phyloP scores from a whole-genome alignment of 2,797 vertebrate genomes.

The Novumbra hubbsi region DNA sequence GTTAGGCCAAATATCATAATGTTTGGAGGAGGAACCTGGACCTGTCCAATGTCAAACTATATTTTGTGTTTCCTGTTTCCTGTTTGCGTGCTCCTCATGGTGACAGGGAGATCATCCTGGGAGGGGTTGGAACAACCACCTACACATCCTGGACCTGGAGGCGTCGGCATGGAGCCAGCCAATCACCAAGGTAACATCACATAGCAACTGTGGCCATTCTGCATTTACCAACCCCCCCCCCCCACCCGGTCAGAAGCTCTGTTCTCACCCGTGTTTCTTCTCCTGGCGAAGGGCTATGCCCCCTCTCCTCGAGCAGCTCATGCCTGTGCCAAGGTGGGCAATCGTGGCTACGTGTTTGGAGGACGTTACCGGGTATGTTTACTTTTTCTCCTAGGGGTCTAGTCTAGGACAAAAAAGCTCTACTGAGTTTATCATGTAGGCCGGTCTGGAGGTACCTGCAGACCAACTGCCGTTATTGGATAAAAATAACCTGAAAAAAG shows the following conservation, averaged over 20 bases:
- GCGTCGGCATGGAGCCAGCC: conserved; percentile 90
- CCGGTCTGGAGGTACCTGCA: too few species aligned
- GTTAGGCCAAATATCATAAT: neutral
- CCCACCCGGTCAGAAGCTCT: neutral
- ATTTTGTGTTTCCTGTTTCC: neutral
- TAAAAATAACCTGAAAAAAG: too few species aligned
- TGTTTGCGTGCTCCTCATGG: neutral
- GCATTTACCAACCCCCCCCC: too few species aligned
- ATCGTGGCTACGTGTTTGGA: conserved; percentile 91
- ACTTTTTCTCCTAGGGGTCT: too few species aligned
- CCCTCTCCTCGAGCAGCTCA: conserved; percentile 93
- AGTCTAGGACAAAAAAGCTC: too few species aligned
- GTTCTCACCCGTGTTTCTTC: neutral
- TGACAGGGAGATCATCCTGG: conserved; percentile 75
- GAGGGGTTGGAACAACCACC: conserved; percentile 96
- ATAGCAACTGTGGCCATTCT: neutral
- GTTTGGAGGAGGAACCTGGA: neutral
- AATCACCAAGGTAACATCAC: conserved; percentile 80
- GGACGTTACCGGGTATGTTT: conserved; percentile 87
- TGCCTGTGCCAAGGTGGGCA: conserved; percentile 88
- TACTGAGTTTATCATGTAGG: too few species aligned
- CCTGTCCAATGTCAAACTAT: neutral
- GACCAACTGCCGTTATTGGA: too few species aligned
- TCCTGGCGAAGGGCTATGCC: conserved; percentile 78
- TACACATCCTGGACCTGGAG: conserved; percentile 91